These are phyloP conservation scores for Oryzias woworae DNA, from an alignment of 2,113 vertebrate genomes.

Conservation along the genomic window DNA sequence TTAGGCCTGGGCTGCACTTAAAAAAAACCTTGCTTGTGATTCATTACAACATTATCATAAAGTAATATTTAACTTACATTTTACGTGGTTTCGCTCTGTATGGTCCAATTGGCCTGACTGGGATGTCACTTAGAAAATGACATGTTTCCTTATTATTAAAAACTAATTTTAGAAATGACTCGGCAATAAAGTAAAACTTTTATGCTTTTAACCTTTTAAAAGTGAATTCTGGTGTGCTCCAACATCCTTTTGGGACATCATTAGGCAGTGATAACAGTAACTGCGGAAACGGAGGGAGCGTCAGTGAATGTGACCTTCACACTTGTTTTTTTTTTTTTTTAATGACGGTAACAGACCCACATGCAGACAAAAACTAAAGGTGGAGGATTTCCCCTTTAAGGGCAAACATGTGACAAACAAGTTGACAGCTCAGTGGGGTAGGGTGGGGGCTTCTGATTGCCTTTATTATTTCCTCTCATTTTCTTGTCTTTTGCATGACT, in stretches of 20 bases:
- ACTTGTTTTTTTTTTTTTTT: constrained; percentile 1
- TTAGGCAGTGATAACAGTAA: not conserved
- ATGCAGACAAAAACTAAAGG: constrained; percentile 16
- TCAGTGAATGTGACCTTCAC: not conserved
- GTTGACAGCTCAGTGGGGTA: constrained; percentile 57
- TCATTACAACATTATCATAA: too few species aligned
- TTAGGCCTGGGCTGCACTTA: too few species aligned
- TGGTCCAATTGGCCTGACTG: too few species aligned
- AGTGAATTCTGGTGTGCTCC: not conserved
- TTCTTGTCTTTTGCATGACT: constrained; percentile 29
- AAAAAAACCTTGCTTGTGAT: too few species aligned
- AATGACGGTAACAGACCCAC: constrained; percentile 23
- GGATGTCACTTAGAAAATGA: too few species aligned
- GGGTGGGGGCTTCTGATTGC: constrained; percentile 66
- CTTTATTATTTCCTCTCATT: constrained; percentile 62
- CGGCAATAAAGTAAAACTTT: not conserved
- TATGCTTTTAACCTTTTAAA: not conserved
- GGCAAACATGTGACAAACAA: constrained; percentile 70
- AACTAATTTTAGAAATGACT: not conserved
- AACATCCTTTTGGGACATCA: not conserved
- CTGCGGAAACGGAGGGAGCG: too few species aligned
- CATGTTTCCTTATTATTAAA: not conserved
- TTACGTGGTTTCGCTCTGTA: too few species aligned
- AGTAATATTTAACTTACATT: too few species aligned
- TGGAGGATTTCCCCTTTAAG: constrained; percentile 37